Percentiles rank a stretch among this genome's conserved stretches.
These are phyloP conservation scores for Battus philenor DNA, from an alignment of 1,140 invertebrate species.

Conservation along the genomic window DNA sequence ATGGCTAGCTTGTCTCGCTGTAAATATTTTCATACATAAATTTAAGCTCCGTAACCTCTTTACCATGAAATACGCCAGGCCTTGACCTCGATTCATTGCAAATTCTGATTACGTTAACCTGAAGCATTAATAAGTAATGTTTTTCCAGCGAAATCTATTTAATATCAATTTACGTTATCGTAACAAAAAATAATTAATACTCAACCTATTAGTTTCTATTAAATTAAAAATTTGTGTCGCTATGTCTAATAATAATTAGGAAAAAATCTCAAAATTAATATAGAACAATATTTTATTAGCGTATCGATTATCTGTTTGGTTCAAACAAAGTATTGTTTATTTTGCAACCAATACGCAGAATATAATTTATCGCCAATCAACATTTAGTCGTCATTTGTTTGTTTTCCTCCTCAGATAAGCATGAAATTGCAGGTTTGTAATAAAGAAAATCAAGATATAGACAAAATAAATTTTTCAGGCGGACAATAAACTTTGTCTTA, in stretches of 20 bases:
- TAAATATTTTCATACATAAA: neutral
- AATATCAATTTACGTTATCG: neutral
- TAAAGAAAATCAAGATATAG: constrained; percentile 3
- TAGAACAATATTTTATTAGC: neutral
- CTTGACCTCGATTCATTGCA: constrained; percentile 12
- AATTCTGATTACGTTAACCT: constrained; percentile 11
- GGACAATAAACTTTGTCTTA: constrained; percentile 1
- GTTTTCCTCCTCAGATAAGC: neutral
- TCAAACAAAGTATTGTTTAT: neutral
- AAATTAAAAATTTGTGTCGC: neutral
- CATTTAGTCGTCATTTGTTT: constrained; percentile 13
- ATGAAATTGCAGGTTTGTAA: neutral
- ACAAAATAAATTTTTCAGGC: constrained; percentile 2
- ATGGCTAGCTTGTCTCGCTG: too few species aligned
- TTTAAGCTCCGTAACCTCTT: constrained; percentile 11
- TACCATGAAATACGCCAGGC: constrained; percentile 11
- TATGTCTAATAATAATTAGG: neutral
- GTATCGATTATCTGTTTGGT: constrained; percentile 4
- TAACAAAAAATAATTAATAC: neutral
- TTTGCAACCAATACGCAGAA: neutral
- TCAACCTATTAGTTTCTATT: neutral
- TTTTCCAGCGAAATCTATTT: neutral
- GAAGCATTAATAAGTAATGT: neutral
- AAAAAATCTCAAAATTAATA: neutral
- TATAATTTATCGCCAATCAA: neutral